Evolutionary conservation across 2,113 vertebrate genomes (phyloP).

Genomic region (Regulus satrapa): DNA sequence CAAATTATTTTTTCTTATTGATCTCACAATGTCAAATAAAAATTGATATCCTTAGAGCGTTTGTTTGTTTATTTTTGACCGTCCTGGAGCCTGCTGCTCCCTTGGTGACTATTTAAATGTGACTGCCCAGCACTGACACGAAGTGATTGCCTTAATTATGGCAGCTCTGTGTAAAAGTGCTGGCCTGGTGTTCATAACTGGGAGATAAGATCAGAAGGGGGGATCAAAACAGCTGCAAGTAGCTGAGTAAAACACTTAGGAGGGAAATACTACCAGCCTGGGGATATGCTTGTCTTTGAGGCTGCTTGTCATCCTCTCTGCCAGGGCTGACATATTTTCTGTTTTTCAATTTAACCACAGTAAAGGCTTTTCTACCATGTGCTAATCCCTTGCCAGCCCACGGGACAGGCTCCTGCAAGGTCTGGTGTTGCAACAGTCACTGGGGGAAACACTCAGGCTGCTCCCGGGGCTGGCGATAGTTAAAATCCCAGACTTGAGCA

Average conservation of each 20-base stretch:
- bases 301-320: background rate
- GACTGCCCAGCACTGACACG: background rate
- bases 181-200: background rate
- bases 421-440: background rate
- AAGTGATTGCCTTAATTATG: background rate
- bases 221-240: background rate
- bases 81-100: background rate
- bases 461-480: accelerated
- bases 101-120: background rate
- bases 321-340: background rate
- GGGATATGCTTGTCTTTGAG: background rate
- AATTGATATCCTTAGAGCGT: conserved; percentile 59
- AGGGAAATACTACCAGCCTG: background rate
- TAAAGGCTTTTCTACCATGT: background rate
- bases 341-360: background rate
- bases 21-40: conserved; percentile 74
- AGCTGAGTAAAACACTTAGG: background rate
- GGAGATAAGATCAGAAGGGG: background rate
- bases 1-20: conserved; percentile 67
- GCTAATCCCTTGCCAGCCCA: background rate
- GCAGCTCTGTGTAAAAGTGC: background rate
- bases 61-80: conserved; percentile 3
- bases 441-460: background rate
- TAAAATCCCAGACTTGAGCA: background rate
- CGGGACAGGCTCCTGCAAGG: background rate